A percentile compares a stretch with the other conserved stretches of the same genome.
Evolutionary conservation across 2,888 invertebrate genomes (phyloP).

Genomic region (Minunthozetes semirufus): DNA sequence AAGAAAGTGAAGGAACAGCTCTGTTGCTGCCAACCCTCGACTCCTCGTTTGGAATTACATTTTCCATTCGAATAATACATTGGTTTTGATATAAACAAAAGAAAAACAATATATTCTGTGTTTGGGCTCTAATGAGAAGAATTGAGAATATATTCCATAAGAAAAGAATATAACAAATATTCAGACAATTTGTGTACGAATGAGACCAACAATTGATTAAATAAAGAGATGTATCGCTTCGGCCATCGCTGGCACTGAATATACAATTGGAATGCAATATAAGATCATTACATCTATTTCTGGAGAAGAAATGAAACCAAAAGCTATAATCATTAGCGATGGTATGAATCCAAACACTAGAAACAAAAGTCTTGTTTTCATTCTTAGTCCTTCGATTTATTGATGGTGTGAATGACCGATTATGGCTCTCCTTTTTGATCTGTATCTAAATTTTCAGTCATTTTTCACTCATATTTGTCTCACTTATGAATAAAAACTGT

Average conservation of each 20-base stretch:
- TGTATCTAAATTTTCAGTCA: background rate
- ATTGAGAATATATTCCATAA: background rate
- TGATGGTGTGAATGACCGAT: no score
- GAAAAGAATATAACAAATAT: background rate
- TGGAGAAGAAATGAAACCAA: background rate
- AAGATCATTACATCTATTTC: background rate
- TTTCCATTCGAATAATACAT: background rate
- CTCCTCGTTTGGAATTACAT: background rate
- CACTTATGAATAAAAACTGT: background rate
- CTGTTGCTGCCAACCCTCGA: background rate
- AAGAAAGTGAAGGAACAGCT: background rate
- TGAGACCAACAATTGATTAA: conserved; percentile 20
- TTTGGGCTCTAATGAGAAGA: background rate
- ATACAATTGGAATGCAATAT: conserved; percentile 8
- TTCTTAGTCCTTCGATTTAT: no score
- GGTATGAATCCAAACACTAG: background rate
- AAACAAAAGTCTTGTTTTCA: no score
- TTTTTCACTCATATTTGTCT: background rate
- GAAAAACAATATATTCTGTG: conserved; percentile 17
- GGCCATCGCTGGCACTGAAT: background rate
- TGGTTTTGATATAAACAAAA: conserved; percentile 9
- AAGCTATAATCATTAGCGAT: background rate
- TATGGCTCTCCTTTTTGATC: background rate
- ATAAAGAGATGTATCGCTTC: background rate
- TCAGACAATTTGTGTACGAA: conserved; percentile 1